These are phyloP conservation scores for Eptesicus fuscus DNA, from an alignment of 2,113 vertebrate genomes.

Conservation along the genomic window DNA sequence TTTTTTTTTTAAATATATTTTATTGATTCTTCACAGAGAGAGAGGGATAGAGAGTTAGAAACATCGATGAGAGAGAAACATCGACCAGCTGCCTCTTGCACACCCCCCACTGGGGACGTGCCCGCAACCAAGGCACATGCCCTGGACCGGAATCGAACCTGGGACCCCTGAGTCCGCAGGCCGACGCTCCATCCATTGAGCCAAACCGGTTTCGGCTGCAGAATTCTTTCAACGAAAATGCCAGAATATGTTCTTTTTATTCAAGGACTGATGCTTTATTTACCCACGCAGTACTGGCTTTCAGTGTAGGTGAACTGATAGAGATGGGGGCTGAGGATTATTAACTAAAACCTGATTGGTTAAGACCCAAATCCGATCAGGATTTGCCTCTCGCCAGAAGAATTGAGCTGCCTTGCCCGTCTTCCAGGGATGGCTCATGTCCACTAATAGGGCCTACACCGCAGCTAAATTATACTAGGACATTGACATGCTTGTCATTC, in stretches of 20 bases:
- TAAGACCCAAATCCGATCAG: not conserved
- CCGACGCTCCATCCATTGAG: no score
- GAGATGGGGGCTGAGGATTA: not conserved
- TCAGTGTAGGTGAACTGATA: slow-evolving; percentile 28
- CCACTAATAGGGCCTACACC: not conserved
- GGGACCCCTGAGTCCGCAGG: no score
- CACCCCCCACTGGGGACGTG: no score
- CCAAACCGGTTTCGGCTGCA: no score
- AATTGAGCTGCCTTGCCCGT: not conserved
- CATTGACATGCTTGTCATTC: not conserved
- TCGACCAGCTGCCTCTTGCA: no score
- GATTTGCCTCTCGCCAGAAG: not conserved
- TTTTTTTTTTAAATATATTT: no score
- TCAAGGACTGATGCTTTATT: slow-evolving; percentile 31
- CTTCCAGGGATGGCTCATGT: not conserved
- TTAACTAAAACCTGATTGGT: slow-evolving; percentile 2
- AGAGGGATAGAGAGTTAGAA: no score
- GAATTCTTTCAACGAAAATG: slow-evolving; percentile 19
- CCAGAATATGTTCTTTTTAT: slow-evolving; percentile 17
- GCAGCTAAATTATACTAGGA: not conserved
- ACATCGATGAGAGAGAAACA: no score
- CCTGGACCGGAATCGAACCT: no score
- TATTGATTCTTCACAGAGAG: no score
- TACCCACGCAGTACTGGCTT: not conserved
- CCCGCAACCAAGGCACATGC: no score